phyloP scores from a whole-genome alignment of 2,888 invertebrate genomes.

The Odontomyia ornata region DNA sequence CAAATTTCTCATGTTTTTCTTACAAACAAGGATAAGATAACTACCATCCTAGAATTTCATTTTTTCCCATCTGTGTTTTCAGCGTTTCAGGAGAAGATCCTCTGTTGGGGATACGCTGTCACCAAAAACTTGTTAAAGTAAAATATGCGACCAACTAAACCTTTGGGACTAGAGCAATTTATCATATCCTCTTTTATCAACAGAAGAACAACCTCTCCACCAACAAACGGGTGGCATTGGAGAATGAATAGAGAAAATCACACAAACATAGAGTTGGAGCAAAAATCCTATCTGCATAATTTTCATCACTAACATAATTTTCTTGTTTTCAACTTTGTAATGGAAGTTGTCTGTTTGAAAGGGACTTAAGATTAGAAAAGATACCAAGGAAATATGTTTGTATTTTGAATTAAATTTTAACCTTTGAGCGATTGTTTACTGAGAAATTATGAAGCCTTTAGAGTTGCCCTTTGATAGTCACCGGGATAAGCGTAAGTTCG shows the following conservation, averaged over 20 bases:
- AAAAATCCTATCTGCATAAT: slow-evolving; percentile 43
- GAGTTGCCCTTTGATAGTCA: too few relatives aligned
- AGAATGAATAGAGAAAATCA: slow-evolving; percentile 35
- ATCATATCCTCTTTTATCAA: slow-evolving; percentile 44
- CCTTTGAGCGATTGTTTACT: neutral
- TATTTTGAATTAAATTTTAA: neutral
- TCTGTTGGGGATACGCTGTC: slow-evolving; percentile 37
- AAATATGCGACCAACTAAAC: slow-evolving; percentile 45
- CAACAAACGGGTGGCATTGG: neutral
- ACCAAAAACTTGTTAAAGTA: slow-evolving; percentile 45
- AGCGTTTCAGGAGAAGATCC: neutral
- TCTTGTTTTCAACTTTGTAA: neutral
- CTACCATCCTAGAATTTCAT: slow-evolving; percentile 24
- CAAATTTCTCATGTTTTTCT: slow-evolving; percentile 21
- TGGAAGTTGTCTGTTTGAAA: neutral
- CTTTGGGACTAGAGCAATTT: slow-evolving; percentile 42
- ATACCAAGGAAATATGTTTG: neutral
- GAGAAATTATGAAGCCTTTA: neutral
- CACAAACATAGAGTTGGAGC: neutral
- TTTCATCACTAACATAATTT: slow-evolving; percentile 36
- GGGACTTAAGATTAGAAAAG: neutral
- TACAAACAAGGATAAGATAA: slow-evolving; percentile 27
- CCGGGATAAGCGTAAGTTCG: too few relatives aligned
- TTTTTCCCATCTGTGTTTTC: neutral
- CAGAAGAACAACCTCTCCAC: neutral